Evolutionary conservation across 2,888 invertebrate genomes (phyloP).

Genomic region (Dermolepida albohirtum): DNA sequence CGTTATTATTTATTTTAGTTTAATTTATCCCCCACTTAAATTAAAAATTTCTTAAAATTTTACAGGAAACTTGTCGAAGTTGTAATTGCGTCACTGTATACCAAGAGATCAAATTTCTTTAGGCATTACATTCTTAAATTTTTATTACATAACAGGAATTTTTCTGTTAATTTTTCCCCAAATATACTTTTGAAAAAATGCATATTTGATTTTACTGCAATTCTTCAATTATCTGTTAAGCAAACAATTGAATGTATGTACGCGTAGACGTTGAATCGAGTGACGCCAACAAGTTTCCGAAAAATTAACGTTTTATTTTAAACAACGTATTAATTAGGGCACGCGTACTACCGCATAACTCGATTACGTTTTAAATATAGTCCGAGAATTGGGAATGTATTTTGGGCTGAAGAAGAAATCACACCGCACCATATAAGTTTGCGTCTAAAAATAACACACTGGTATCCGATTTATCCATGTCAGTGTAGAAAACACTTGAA

Average conservation of each 20-base stretch:
- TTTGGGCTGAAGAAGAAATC: constrained; percentile 28
- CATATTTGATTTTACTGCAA: no score
- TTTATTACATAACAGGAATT: no score
- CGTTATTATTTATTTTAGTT: no score
- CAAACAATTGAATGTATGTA: no score
- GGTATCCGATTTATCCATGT: constrained; percentile 22
- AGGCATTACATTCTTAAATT: no score
- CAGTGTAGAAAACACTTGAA: constrained; percentile 16
- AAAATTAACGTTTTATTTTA: constrained; percentile 11
- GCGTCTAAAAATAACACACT: constrained; percentile 43
- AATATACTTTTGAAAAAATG: no score
- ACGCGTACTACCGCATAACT: constrained; percentile 24
- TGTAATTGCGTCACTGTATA: no score
- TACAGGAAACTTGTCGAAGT: no score
- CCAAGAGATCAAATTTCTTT: no score
- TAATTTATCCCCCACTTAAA: no score
- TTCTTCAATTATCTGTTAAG: background rate
- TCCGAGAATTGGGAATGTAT: constrained; percentile 28
- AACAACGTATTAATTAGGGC: constrained; percentile 24
- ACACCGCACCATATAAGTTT: constrained; percentile 40
- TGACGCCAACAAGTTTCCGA: background rate
- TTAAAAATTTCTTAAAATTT: no score
- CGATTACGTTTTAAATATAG: constrained; percentile 36
- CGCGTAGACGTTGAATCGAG: background rate
- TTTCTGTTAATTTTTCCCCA: no score